Percentiles rank a stretch among this genome's conserved stretches.
Evolutionary conservation across 1,140 invertebrate species (phyloP).

Genomic region (Hestina assimilis): DNA sequence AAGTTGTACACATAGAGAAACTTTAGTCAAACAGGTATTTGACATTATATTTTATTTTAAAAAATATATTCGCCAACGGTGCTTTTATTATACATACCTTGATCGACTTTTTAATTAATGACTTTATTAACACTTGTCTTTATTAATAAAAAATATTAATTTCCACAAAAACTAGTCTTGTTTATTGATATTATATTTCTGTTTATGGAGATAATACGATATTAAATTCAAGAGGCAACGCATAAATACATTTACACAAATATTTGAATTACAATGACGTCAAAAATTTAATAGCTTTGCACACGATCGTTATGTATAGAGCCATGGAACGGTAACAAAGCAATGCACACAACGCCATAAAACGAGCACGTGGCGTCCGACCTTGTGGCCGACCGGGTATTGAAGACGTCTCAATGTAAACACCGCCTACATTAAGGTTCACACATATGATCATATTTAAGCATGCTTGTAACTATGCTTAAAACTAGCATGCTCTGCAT

Average conservation of each 20-base stretch:
- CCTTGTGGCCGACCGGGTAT: slow-evolving; percentile 46
- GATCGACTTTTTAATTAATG: no score
- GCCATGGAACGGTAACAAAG: slow-evolving; percentile 36
- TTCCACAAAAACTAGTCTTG: background rate
- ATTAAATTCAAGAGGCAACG: slow-evolving; percentile 24
- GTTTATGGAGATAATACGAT: slow-evolving; percentile 6
- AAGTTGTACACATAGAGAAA: no score
- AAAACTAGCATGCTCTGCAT: no score
- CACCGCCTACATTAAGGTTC: slow-evolving; percentile 22
- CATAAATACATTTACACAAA: slow-evolving; percentile 19
- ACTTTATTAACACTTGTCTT: no score
- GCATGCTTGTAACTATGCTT: no score
- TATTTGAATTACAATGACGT: slow-evolving; percentile 27
- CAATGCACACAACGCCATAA: slow-evolving; percentile 20
- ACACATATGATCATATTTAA: no score
- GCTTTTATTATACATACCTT: no score
- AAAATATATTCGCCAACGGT: no score
- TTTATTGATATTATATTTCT: slow-evolving; percentile 1
- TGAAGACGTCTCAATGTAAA: slow-evolving; percentile 46
- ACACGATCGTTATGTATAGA: slow-evolving; percentile 24
- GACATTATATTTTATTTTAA: no score
- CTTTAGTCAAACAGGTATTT: no score
- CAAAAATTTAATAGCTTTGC: slow-evolving; percentile 28
- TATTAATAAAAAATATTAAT: background rate
- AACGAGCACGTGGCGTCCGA: slow-evolving; percentile 54